Conservation (phyloP, 1,140 invertebrate species). For the Belonocnema kinseyi region DNA sequence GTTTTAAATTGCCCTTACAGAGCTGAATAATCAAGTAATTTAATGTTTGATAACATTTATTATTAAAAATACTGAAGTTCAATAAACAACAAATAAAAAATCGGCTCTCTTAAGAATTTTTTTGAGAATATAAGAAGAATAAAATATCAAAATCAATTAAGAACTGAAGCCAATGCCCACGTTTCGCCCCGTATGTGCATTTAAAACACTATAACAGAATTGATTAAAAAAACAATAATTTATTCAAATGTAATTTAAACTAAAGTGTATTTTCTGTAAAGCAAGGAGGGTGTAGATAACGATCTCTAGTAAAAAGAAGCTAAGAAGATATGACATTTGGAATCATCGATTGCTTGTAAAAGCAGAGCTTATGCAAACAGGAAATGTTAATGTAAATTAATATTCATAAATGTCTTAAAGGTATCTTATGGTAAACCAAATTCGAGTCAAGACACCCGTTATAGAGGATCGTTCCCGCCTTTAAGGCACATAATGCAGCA, state of each 20-base stretch:
- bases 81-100: too few relatives aligned
- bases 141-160: too few relatives aligned
- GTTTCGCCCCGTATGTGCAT: too few relatives aligned
- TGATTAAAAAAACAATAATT: too few relatives aligned
- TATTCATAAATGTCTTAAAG: conserved; percentile 20
- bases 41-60: too few relatives aligned
- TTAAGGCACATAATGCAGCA: conserved; percentile 32
- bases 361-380: conserved; percentile 23
- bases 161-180: too few relatives aligned
- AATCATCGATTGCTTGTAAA: conserved; percentile 21
- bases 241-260: background rate
- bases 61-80: too few relatives aligned
- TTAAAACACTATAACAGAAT: too few relatives aligned
- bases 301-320: background rate
- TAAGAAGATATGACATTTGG: conserved; percentile 10
- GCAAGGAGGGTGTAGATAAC: conserved; percentile 16
- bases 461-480: conserved; percentile 28
- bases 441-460: conserved; percentile 32
- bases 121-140: too few relatives aligned
- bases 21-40: too few relatives aligned
- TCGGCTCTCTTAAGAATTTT: too few relatives aligned
- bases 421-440: conserved; percentile 13
- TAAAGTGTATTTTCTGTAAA: background rate
- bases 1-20: too few relatives aligned
- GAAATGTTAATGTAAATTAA: conserved; percentile 29